Evolutionary conservation across 2,797 vertebrate species (phyloP).

Genomic region (Meriones psammophilus): DNA sequence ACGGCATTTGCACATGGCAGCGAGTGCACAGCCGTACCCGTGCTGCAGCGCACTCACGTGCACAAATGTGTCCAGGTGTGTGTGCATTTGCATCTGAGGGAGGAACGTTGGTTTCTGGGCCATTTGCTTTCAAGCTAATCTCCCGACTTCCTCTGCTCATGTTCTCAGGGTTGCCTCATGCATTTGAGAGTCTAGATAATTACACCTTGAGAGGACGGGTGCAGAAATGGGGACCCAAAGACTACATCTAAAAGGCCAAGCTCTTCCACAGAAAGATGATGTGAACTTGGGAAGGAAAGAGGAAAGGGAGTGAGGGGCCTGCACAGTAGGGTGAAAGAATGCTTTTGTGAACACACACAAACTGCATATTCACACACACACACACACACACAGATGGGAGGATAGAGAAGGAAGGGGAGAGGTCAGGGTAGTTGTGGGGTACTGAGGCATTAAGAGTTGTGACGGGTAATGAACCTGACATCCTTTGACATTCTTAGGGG

Average conservation of each 20-base stretch:
- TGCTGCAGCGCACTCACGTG: not conserved
- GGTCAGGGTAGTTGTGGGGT: not conserved
- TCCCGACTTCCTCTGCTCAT: not conserved
- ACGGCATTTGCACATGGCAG: not conserved
- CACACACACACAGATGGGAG: too few species aligned
- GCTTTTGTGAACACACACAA: not conserved
- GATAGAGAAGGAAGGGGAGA: not conserved
- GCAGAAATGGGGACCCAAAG: not conserved
- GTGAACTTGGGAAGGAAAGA: not conserved
- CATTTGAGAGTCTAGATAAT: not conserved
- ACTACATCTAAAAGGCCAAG: not conserved
- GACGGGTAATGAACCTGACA: not conserved
- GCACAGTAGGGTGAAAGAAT: too few species aligned
- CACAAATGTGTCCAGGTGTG: not conserved
- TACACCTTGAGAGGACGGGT: not conserved
- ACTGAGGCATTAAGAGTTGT: not conserved
- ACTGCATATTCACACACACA: too few species aligned
- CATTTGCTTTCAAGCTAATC: not conserved
- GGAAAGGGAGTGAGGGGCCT: not conserved
- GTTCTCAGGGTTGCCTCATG: not conserved
- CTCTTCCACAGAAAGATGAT: not conserved
- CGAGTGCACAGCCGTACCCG: not conserved
- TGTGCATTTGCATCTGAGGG: not conserved
- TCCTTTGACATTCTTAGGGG: not conserved
- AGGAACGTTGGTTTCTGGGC: not conserved